These are phyloP conservation scores for Morpho helenor DNA, from an alignment of 2,888 invertebrate genomes.

Conservation along the genomic window DNA sequence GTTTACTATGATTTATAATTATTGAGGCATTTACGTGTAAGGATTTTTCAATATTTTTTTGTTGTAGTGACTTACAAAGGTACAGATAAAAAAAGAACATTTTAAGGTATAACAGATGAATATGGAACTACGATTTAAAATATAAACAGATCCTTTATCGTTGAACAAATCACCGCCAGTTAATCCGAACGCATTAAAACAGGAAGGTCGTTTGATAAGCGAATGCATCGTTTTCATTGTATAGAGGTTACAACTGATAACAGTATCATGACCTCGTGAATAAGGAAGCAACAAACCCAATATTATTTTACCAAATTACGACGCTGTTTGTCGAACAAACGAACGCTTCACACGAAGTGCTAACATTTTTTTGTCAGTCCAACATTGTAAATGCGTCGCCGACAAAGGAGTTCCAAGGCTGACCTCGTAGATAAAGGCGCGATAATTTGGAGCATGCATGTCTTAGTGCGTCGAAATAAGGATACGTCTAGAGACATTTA, in stretches of 20 bases:
- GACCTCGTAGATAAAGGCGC: conserved; percentile 66
- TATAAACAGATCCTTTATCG: conserved; percentile 8
- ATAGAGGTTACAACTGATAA: conserved; percentile 61
- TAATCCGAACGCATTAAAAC: conserved; percentile 24
- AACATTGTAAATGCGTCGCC: conserved; percentile 60
- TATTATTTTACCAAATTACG: conserved; percentile 50
- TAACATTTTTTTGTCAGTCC: conserved; percentile 49
- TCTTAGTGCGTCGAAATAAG: conserved; percentile 42
- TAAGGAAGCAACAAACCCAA: conserved; percentile 59
- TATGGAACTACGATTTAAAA: conserved; percentile 1
- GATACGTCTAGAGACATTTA: conserved; percentile 36
- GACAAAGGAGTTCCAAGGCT: conserved; percentile 68
- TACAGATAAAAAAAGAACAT: no score
- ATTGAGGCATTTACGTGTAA: no score
- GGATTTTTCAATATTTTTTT: no score
- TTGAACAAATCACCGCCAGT: conserved; percentile 23
- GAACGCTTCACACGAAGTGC: conserved; percentile 26
- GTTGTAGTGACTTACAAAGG: no score
- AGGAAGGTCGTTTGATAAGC: conserved; percentile 55
- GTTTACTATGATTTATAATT: no score
- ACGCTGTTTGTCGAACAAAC: conserved; percentile 31
- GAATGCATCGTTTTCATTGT: conserved; percentile 55
- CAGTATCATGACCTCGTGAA: conserved; percentile 59
- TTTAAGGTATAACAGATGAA: no score
- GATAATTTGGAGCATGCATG: conserved; percentile 65